A percentile compares a stretch with the other conserved stretches of the same genome.
phyloP scores from a whole-genome alignment of 1,140 invertebrate species.

The Akabosia matsudoensis region DNA sequence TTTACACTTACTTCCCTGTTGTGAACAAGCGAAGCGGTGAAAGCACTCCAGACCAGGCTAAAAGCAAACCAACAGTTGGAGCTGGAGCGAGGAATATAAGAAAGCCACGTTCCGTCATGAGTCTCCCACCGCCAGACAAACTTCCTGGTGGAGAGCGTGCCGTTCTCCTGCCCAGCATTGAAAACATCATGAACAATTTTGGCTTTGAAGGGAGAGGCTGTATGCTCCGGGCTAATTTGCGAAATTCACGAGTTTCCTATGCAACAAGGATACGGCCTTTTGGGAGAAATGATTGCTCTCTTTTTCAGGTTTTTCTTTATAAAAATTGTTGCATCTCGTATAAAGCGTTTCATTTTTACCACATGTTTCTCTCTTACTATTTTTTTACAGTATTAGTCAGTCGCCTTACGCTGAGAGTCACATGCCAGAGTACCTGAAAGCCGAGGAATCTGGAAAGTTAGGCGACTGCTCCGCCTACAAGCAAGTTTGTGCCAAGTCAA shows the following conservation, averaged over 20 bases:
- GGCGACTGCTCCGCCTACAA: constrained; percentile 35
- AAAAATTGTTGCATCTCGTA: background rate
- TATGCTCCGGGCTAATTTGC: constrained; percentile 42
- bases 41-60: background rate
- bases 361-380: background rate
- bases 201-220: constrained; percentile 37
- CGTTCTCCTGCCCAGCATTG: constrained; percentile 37
- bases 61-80: background rate
- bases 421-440: constrained; percentile 40
- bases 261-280: constrained; percentile 38
- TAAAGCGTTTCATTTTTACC: background rate
- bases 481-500: constrained; percentile 36
- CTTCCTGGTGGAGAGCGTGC: constrained; percentile 44
- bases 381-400: constrained; percentile 36
- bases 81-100: background rate
- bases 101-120: constrained; percentile 22
- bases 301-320: constrained; percentile 47
- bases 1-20: background rate
- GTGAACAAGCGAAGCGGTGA: background rate
- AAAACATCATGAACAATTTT: constrained; percentile 31
- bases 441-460: constrained; percentile 37
- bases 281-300: constrained; percentile 42
- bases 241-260: constrained; percentile 44
- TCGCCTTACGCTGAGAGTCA: constrained; percentile 40
- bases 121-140: constrained; percentile 41